Percentiles rank a stretch among this genome's conserved stretches.
phyloP scores from a whole-genome alignment of 2,888 invertebrate species.

The Drosophila quasianomalipes region DNA sequence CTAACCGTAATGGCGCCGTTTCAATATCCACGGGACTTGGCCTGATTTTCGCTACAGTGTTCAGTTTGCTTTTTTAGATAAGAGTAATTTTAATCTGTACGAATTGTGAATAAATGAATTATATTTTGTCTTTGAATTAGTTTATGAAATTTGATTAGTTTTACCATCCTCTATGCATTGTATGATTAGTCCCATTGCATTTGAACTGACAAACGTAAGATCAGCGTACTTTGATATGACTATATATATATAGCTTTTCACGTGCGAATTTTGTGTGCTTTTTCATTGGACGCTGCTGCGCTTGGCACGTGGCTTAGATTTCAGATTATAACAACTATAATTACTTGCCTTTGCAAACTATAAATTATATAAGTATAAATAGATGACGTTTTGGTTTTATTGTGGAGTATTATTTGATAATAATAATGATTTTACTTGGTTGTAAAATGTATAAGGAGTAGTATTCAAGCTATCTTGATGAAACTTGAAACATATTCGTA shows the following conservation, averaged over 20 bases:
- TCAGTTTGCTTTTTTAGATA: background rate
- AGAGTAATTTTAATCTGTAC: background rate
- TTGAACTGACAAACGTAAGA: background rate
- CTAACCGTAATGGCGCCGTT: background rate
- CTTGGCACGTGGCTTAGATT: background rate
- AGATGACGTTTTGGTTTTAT: background rate
- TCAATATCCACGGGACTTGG: background rate
- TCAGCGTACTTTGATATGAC: background rate
- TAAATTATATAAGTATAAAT: background rate
- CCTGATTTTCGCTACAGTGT: background rate
- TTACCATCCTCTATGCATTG: background rate
- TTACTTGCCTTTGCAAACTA: background rate
- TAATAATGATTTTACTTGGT: background rate
- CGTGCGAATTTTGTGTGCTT: background rate
- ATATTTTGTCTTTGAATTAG: background rate
- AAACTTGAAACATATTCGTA: background rate
- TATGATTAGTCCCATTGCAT: background rate
- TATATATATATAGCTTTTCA: background rate
- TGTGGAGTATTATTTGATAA: background rate
- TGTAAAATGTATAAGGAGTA: background rate
- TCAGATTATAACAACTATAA: background rate
- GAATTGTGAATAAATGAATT: slow-evolving; percentile 7
- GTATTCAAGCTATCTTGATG: background rate
- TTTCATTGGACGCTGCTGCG: background rate
- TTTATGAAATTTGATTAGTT: no score